These are phyloP conservation scores for Caenorhabditis brenneri DNA, from an alignment of 1,140 invertebrate genomes.

Conservation along the genomic window DNA sequence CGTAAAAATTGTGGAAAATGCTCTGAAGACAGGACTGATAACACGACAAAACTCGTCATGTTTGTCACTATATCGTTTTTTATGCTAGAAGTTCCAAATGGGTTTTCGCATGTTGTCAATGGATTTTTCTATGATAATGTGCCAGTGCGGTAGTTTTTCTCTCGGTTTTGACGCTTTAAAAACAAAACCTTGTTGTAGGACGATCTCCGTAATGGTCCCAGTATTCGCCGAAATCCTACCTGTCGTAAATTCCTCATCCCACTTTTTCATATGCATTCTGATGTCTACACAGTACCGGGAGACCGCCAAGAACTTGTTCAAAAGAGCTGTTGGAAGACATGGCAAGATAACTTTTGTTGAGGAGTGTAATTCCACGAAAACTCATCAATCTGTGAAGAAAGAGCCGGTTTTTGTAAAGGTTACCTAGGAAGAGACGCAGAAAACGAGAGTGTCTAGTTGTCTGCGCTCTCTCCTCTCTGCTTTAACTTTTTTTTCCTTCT, in stretches of 20 bases:
- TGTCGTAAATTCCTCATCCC: background rate
- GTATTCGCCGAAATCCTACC: background rate
- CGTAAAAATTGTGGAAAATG: background rate
- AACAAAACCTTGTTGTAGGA: background rate
- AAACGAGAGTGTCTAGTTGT: too few species aligned
- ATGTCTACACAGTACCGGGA: background rate
- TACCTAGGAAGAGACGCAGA: too few species aligned
- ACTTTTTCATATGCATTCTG: background rate
- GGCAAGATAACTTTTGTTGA: background rate
- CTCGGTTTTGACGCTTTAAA: background rate
- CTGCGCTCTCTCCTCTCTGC: too few species aligned
- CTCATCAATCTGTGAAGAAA: background rate
- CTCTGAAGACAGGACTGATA: background rate
- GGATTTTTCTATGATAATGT: background rate
- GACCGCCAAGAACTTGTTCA: background rate
- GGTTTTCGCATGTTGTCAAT: slow-evolving; percentile 1
- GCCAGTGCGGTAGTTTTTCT: background rate
- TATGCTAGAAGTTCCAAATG: background rate
- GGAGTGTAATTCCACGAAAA: background rate
- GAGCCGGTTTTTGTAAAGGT: too few species aligned
- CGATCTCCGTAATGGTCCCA: background rate
- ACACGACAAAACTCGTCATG: background rate
- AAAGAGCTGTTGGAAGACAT: background rate
- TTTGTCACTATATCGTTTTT: background rate
- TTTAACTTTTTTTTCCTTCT: too few species aligned